A percentile compares a stretch with the other conserved stretches of the same genome.
These are phyloP conservation scores for Denticeps clupeoides DNA, from an alignment of 2,797 vertebrate species.

Conservation along the genomic window DNA sequence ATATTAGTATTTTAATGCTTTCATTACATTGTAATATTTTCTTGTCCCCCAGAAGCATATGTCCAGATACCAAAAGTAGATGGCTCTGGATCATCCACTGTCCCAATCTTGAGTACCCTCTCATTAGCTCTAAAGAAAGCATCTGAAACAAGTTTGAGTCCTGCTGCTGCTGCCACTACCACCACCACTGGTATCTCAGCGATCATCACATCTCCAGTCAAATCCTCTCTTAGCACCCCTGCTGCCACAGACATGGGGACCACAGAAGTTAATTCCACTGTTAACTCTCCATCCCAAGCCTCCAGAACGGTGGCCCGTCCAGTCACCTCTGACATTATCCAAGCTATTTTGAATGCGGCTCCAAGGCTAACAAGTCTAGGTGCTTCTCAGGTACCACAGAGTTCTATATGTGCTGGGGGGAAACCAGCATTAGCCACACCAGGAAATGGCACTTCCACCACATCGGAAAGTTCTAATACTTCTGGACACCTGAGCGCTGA, in stretches of 20 bases:
- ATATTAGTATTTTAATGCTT: conserved; percentile 20
- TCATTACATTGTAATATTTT: conserved; percentile 1
- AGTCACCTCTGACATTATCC: neutral
- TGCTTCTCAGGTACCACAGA: too few species aligned
- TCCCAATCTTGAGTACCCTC: neutral
- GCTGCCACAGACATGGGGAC: too few species aligned
- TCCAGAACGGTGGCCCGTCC: too few species aligned
- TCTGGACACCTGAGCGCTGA: too few species aligned
- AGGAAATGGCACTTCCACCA: conserved; percentile 25
- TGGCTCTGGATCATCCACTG: neutral
- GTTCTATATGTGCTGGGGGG: too few species aligned
- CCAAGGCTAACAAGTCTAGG: too few species aligned
- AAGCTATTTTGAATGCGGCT: too few species aligned
- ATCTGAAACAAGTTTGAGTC: neutral
- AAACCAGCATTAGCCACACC: too few species aligned
- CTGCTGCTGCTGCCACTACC: neutral
- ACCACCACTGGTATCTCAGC: conserved; percentile 7
- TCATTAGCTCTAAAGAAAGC: neutral
- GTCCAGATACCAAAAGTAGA: conserved; percentile 24
- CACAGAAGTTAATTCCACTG: too few species aligned
- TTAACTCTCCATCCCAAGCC: too few species aligned
- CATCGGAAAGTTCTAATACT: conserved; percentile 7
- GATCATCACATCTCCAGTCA: neutral
- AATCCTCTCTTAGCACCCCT: too few species aligned
- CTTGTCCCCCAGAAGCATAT: conserved; percentile 19